These are phyloP conservation scores for Fulica atra DNA, from an alignment of 2,113 vertebrate genomes.

Conservation along the genomic window DNA sequence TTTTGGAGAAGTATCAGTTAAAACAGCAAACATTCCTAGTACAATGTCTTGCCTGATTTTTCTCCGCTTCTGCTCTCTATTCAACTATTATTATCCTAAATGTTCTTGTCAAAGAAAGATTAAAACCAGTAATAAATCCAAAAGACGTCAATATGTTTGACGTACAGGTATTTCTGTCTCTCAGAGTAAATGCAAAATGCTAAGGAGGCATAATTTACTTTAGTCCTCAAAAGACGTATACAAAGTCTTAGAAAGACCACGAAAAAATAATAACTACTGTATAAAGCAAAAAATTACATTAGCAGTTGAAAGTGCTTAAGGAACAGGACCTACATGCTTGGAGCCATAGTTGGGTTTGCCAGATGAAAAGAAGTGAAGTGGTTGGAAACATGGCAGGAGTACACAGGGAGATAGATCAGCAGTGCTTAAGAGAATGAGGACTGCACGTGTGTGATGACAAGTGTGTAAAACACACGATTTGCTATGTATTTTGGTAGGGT, in stretches of 20 bases:
- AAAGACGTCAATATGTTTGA: background rate
- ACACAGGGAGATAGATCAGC: background rate
- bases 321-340: background rate
- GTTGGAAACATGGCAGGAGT: background rate
- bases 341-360: background rate
- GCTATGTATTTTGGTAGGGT: background rate
- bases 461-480: background rate
- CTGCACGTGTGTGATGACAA: background rate
- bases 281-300: background rate
- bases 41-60: background rate
- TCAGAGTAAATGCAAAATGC: background rate
- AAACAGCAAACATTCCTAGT: background rate
- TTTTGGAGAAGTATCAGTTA: background rate
- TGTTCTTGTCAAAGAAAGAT: background rate
- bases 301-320: background rate
- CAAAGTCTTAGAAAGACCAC: background rate
- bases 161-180: background rate
- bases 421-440: background rate
- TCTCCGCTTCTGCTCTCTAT: background rate
- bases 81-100: background rate
- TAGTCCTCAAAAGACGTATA: background rate
- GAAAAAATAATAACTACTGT: background rate
- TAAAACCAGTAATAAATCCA: background rate
- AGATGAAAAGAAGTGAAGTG: constrained; percentile 10
- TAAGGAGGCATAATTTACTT: background rate